A percentile compares a stretch with the other conserved stretches of the same genome.
These are phyloP conservation scores for Mya arenaria DNA, from an alignment of 1,140 invertebrate species.

Conservation along the genomic window DNA sequence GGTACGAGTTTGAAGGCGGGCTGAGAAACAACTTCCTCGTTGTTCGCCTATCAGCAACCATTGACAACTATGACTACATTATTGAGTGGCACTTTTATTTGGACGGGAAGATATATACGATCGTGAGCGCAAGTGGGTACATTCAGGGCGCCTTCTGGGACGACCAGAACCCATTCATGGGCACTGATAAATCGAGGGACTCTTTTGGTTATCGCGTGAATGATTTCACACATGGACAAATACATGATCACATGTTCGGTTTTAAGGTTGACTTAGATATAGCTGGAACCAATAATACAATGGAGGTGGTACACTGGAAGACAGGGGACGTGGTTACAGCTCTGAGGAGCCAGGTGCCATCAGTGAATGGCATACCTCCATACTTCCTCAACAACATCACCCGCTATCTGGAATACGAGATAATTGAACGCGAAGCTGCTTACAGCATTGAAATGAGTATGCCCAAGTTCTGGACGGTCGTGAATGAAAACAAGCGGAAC, in stretches of 20 bases:
- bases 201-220: constrained; percentile 63
- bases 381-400: constrained; percentile 54
- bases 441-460: constrained; percentile 22
- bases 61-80: constrained; percentile 65
- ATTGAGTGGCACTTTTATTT: constrained; percentile 63
- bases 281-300: constrained; percentile 60
- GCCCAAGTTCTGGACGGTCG: constrained; percentile 53
- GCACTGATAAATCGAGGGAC: constrained; percentile 32
- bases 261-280: constrained; percentile 73
- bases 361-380: constrained; percentile 4
- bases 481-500: constrained; percentile 54
- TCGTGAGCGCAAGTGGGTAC: constrained; percentile 60
- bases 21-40: constrained; percentile 42
- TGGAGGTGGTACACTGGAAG: constrained; percentile 61
- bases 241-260: constrained; percentile 73
- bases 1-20: constrained; percentile 29
- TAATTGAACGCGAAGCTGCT: constrained; percentile 35
- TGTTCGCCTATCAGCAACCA: constrained; percentile 21
- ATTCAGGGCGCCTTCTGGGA: constrained; percentile 61
- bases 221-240: constrained; percentile 55
- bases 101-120: constrained; percentile 56
- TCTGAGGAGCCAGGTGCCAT: constrained; percentile 25
- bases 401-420: constrained; percentile 50
- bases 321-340: constrained; percentile 45
- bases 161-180: constrained; percentile 46